A percentile compares a stretch with the other conserved stretches of the same genome.
Evolutionary conservation across 2,113 vertebrate genomes (phyloP).

Genomic region (Anthoscopus minutus): DNA sequence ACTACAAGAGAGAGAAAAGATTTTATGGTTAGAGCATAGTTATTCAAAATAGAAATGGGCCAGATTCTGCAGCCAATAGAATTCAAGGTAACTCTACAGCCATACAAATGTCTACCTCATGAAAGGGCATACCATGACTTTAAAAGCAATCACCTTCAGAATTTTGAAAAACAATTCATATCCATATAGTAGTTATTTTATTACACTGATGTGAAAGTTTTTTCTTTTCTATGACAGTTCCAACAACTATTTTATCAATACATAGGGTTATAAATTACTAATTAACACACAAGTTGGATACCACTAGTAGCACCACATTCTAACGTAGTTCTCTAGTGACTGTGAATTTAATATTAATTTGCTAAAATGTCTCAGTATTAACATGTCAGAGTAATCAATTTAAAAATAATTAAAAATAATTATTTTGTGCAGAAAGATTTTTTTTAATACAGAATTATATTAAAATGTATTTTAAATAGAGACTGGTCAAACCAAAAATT

Average conservation of each 20-base stretch:
- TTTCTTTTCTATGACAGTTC: not conserved
- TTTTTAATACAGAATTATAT: not conserved
- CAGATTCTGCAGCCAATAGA: not conserved
- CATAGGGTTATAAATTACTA: not conserved
- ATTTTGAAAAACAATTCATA: not conserved
- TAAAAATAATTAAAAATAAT: not conserved
- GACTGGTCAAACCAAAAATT: not conserved
- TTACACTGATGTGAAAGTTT: not conserved
- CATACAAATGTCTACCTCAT: not conserved
- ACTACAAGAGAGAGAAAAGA: conserved; percentile 77
- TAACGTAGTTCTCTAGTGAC: not conserved
- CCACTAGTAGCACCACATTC: not conserved
- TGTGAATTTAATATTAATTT: not conserved
- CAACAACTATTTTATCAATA: not conserved
- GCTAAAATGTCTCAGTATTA: not conserved
- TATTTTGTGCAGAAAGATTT: not conserved
- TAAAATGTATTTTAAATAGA: not conserved
- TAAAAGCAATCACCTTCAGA: not conserved
- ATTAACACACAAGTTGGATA: not conserved
- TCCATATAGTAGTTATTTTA: not conserved
- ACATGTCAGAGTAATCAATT: not conserved
- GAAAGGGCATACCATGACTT: not conserved
- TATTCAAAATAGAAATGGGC: not conserved
- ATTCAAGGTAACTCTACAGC: not conserved
- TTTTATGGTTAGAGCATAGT: conserved; percentile 45